Evolutionary conservation across 2,797 vertebrate species (phyloP), one percentile per base, ranked within the genome.

Genomic region (Chelmon rostratus): DNA sequence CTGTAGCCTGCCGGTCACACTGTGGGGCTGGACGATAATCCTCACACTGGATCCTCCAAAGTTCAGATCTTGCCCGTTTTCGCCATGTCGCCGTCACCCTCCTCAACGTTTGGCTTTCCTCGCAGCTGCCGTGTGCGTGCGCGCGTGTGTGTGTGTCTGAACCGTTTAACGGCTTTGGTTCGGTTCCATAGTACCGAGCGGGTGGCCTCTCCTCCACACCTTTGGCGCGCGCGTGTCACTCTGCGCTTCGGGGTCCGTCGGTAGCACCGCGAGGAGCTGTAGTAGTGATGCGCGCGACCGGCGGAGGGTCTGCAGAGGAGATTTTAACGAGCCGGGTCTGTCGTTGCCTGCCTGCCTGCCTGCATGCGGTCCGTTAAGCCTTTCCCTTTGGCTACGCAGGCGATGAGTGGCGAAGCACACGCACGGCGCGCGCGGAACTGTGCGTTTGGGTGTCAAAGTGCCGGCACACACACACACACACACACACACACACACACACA

Each of bases 281-380:
- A 66, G 88, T 87, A 78, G 78, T 69, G 61, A 71, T 81, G 93
- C 92, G 92, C 92, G 91, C 82, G 83, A 68, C 90, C 91, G 72
- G 71, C 25, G 19, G 54, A 75, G 52, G 77, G 74, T 86, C 90
- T 86, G 91, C 87, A 77, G 89, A 87, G 65, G 38, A 31, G 78
- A 57, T 72, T 87, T 66, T 87, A 87, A 93, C 82, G 87, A 88
- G 82, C 66, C 82, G 31, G 82, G 59, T 81, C 78, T 46, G 68
- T 78, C 73, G 40, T 66, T 70, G 73, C 63, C 42, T 75, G 67
- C 56, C 31, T 47, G 33, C 52, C 61, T 61, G 73, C 54, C 31
- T 53, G 68, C 57, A 8, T 68, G 73, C 67, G 56, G 54, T 74
- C 79, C 31, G 77, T 44, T 88, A 83, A 90, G 75, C 76, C 72